Evolutionary conservation across 2,113 vertebrate species (phyloP), one percentile per base, ranked within the genome.

Genomic region (Elgaria multicarinata): DNA sequence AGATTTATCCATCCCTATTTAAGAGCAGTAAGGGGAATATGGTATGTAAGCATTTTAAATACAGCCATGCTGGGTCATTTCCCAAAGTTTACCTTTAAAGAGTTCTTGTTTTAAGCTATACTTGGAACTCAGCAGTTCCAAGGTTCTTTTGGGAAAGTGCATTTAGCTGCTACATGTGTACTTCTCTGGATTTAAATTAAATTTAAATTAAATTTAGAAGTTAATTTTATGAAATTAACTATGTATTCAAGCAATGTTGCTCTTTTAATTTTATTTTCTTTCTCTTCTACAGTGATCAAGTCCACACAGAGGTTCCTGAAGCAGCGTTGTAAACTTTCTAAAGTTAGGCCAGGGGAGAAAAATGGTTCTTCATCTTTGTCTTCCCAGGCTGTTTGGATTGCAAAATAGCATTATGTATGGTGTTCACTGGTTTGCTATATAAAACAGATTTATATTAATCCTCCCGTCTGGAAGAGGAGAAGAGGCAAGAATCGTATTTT

Each of bases 321-420:
- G 28, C 31, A 72, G 84, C 69, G 31, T 71, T 8, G 3, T 22
- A 50, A 24, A 84, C 31, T 50, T 86, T 75, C 50, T 31, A 31
- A 18, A 92, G 87, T 89, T 87, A 91, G 91, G 91, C 89, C 82
- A 66, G 62, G 9, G 0, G 24, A 90, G 24, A 64, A 86, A 90
- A 88, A 89, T 50, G 26, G 58, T 85, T 92, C 28, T 88, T 89
- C 31, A 26, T 83, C 90, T 53, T 1, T 71, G 24, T 26, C 66
- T 55, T 77, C 36, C 71, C 71, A 82, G 87, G 90, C 79, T 76
- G 58, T 94, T 94, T 92, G 24, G 87, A 92, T 91, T 16, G 46
- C 24, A 33, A 77, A 83, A 1, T 66, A 91, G 42, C 22, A 13
- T 84, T 50, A 84, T 1, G 2, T 1, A 0, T 74, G 13, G 20